Conservation (phyloP, 2,888 invertebrate species). For the Drosophila mulleri region DNA sequence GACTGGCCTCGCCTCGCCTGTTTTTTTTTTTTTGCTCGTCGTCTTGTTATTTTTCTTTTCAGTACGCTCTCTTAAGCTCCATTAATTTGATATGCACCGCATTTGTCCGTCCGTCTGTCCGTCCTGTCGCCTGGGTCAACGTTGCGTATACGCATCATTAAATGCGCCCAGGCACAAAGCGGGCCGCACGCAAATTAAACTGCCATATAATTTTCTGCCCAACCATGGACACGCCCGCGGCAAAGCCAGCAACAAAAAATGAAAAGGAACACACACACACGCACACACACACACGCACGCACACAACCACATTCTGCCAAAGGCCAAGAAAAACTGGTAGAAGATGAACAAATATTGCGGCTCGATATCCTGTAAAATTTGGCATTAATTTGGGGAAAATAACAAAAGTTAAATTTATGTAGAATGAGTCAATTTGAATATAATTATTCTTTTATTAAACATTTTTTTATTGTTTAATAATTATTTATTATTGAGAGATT, state of each 20-base stretch:
- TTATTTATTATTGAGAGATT: not conserved
- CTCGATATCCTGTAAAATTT: conserved; percentile 1
- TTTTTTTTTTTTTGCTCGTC: not conserved
- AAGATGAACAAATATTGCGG: not conserved
- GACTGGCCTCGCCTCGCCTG: conserved; percentile 8
- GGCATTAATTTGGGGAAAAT: no score
- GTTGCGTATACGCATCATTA: conserved; percentile 73
- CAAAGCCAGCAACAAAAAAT: conserved; percentile 8
- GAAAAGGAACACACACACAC: not conserved
- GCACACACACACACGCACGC: not conserved
- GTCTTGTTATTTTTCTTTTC: conserved; percentile 17
- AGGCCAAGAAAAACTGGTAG: not conserved
- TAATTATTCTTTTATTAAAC: no score
- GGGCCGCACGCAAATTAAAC: conserved; percentile 68
- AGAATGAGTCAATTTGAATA: no score
- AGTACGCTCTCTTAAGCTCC: conserved; percentile 43
- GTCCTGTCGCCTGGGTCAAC: conserved; percentile 45
- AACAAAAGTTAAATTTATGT: no score
- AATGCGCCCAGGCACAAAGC: conserved; percentile 47
- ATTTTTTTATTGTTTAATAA: not conserved
- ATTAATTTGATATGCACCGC: conserved; percentile 59
- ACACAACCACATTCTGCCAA: conserved; percentile 7
- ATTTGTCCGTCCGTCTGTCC: not conserved
- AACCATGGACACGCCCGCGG: conserved; percentile 36
- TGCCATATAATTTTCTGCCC: conserved; percentile 55